A percentile compares a stretch with the other conserved stretches of the same genome.
These are phyloP conservation scores for Papilio xuthus DNA, from an alignment of 1,140 invertebrate species.

Conservation along the genomic window DNA sequence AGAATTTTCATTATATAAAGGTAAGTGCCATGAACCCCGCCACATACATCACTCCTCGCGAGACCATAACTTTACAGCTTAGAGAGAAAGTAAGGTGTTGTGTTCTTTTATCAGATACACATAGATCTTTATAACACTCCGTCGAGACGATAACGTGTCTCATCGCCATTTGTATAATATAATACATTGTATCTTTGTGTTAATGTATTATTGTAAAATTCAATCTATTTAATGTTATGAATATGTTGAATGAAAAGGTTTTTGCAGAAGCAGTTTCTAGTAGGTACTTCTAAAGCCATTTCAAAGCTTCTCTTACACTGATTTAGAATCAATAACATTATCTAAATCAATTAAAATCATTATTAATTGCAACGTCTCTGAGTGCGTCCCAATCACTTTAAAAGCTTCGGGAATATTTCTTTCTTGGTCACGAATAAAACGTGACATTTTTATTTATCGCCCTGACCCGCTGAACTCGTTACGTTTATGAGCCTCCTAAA, in stretches of 20 bases:
- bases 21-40: not conserved
- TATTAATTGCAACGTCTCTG: not conserved
- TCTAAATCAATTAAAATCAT: not conserved
- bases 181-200: not conserved
- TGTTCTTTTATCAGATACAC: constrained; percentile 6
- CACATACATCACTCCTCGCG: not conserved
- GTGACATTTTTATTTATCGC: constrained; percentile 22
- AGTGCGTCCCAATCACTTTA: not conserved
- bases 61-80: not conserved
- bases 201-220: not conserved
- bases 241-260: too few relatives aligned
- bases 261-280: not conserved
- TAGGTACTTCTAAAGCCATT: not conserved
- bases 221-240: not conserved
- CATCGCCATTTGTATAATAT: not conserved
- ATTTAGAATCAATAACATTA: not conserved
- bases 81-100: constrained; percentile 7
- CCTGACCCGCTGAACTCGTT: constrained; percentile 6
- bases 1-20: not conserved
- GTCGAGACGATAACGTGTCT: not conserved
- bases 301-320: not conserved
- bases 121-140: constrained; percentile 15
- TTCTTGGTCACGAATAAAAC: not conserved
- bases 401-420: not conserved
- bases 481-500: constrained; percentile 1